Evolutionary conservation across 2,888 invertebrate species (phyloP).

Genomic region (Nudaria mundana): DNA sequence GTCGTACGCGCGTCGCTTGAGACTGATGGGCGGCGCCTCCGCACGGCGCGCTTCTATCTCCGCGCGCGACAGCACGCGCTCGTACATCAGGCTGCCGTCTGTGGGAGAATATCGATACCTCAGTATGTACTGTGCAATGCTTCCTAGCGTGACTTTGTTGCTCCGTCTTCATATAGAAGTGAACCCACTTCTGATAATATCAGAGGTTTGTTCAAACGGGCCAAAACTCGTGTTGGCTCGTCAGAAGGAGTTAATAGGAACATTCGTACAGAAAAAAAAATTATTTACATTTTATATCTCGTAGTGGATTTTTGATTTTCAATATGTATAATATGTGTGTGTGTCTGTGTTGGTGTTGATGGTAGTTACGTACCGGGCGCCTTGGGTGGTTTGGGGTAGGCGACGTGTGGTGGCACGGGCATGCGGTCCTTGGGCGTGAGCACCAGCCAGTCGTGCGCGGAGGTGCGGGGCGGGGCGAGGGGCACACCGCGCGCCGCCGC

Average conservation of each 20-base stretch:
- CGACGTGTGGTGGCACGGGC: slow-evolving; percentile 90
- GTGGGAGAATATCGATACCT: slow-evolving; percentile 22
- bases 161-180: too few species aligned
- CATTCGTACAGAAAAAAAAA: too few species aligned
- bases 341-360: background rate
- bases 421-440: slow-evolving; percentile 88
- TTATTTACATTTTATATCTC: too few species aligned
- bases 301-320: too few species aligned
- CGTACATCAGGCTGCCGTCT: slow-evolving; percentile 94
- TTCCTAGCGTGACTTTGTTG: too few species aligned
- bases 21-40: slow-evolving; percentile 51
- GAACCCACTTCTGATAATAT: too few species aligned
- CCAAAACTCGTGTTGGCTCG: too few species aligned
- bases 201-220: too few species aligned
- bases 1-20: slow-evolving; percentile 93
- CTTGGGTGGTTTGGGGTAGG: slow-evolving; percentile 95
- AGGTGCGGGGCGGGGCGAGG: slow-evolving; percentile 63
- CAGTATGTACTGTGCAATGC: too few species aligned
- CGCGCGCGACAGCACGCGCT: slow-evolving; percentile 90
- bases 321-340: background rate
- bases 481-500: slow-evolving; percentile 61
- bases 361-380: slow-evolving; percentile 88
- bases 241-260: too few species aligned
- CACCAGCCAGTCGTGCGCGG: slow-evolving; percentile 86
- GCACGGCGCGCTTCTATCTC: slow-evolving; percentile 84